A percentile compares a stretch with the other conserved stretches of the same genome.
These are phyloP conservation scores for Argyresthia goedartella DNA, from an alignment of 2,888 invertebrate species.

Conservation along the genomic window DNA sequence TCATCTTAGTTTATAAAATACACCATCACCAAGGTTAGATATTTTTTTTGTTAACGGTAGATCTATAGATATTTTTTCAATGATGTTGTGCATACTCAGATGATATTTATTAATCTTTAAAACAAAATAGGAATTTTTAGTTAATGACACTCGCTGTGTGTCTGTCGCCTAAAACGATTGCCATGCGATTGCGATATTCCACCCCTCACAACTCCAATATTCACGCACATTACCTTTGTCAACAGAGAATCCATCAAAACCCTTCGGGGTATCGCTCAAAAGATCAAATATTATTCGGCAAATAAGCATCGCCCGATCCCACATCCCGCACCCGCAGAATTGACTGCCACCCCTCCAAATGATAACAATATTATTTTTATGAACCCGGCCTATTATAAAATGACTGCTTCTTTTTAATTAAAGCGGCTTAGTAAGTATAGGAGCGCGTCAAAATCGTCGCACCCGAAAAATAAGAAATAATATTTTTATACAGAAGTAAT, in stretches of 20 bases:
- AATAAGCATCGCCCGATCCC: constrained; percentile 21
- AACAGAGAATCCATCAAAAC: constrained; percentile 45
- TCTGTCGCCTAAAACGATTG: no score
- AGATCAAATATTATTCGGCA: constrained; percentile 42
- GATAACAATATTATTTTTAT: constrained; percentile 61
- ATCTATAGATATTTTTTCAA: no score
- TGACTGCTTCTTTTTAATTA: constrained; percentile 55
- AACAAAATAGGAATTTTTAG: no score
- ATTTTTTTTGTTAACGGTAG: no score
- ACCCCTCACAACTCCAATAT: constrained; percentile 28
- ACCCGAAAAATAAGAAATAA: constrained; percentile 15
- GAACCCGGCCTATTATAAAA: constrained; percentile 30
- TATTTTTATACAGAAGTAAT: constrained; percentile 1
- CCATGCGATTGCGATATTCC: background rate
- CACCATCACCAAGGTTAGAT: no score
- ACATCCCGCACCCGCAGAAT: constrained; percentile 22
- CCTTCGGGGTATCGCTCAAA: constrained; percentile 22
- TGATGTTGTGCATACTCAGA: no score
- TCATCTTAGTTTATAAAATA: no score
- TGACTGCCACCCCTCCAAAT: constrained; percentile 29
- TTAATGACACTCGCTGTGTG: no score
- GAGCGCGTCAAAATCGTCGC: constrained; percentile 17
- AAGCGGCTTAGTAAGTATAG: constrained; percentile 43
- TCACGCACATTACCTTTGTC: constrained; percentile 48
- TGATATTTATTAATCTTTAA: no score